These are phyloP conservation scores for Malurus elegans DNA, from an alignment of 2,113 vertebrate species.

Conservation along the genomic window DNA sequence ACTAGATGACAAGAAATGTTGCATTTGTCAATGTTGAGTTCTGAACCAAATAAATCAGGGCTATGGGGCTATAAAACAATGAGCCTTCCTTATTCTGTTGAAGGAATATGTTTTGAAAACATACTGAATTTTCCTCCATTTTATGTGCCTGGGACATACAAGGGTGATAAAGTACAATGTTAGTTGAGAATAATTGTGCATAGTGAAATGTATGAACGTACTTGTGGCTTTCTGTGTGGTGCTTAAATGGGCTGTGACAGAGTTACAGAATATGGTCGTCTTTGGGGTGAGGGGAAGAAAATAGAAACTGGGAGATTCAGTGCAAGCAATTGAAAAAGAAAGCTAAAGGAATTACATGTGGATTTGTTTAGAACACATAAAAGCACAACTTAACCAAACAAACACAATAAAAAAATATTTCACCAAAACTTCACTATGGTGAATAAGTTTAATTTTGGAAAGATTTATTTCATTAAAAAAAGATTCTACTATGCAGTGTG, in stretches of 20 bases:
- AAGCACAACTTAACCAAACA: not conserved
- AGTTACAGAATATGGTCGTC: not conserved
- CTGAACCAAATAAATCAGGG: not conserved
- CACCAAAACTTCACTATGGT: not conserved
- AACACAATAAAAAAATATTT: not conserved
- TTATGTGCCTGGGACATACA: accelerated
- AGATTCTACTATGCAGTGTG: not conserved
- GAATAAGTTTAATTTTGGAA: not conserved
- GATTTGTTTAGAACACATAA: not conserved
- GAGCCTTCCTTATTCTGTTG: not conserved
- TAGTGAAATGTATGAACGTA: not conserved
- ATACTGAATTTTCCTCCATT: not conserved
- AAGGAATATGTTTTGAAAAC: not conserved
- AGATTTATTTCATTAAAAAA: not conserved
- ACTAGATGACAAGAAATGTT: not conserved
- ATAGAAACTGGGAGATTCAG: not conserved
- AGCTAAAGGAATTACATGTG: not conserved
- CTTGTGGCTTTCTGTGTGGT: not conserved
- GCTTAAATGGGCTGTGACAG: not conserved
- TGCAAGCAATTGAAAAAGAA: not conserved
- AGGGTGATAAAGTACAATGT: not conserved
- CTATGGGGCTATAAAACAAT: not conserved
- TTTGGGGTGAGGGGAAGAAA: not conserved
- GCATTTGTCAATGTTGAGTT: not conserved
- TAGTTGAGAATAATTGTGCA: not conserved